Conservation (phyloP, 1,140 invertebrate species). For the Sarcophaga bullata region DNA sequence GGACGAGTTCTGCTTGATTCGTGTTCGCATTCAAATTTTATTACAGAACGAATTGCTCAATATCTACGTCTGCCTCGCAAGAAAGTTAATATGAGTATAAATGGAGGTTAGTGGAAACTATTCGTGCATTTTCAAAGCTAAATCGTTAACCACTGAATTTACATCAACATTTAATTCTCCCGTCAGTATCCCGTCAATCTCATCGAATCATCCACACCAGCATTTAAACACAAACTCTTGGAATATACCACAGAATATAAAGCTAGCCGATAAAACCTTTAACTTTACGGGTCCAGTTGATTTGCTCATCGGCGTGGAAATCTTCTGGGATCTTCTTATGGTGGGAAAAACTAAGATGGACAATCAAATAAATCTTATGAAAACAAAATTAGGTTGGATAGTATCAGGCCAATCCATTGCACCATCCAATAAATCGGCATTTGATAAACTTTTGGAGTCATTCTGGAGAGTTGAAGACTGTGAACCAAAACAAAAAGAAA, state of each 20-base stretch:
- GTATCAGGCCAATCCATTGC: background rate
- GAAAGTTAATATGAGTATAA: background rate
- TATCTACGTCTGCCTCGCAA: background rate
- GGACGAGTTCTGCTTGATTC: background rate
- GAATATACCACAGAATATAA: conserved; percentile 22
- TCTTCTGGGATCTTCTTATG: too few species aligned
- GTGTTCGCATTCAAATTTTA: background rate
- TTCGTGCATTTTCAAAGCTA: background rate
- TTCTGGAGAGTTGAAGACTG: background rate
- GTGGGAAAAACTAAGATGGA: background rate
- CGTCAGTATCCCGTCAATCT: background rate
- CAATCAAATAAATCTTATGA: too few species aligned
- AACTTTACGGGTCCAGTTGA: background rate
- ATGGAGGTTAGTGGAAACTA: background rate
- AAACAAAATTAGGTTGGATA: conserved; percentile 17
- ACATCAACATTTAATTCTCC: background rate
- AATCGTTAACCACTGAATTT: background rate
- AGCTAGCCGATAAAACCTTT: background rate
- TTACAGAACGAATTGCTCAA: conserved; percentile 27
- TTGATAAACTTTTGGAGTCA: background rate
- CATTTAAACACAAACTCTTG: background rate
- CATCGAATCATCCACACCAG: background rate
- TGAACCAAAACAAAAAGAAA: background rate
- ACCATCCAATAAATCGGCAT: background rate
- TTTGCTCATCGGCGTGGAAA: too few species aligned